phyloP scores from a whole-genome alignment of 2,888 invertebrate genomes.

The Autographa gamma region DNA sequence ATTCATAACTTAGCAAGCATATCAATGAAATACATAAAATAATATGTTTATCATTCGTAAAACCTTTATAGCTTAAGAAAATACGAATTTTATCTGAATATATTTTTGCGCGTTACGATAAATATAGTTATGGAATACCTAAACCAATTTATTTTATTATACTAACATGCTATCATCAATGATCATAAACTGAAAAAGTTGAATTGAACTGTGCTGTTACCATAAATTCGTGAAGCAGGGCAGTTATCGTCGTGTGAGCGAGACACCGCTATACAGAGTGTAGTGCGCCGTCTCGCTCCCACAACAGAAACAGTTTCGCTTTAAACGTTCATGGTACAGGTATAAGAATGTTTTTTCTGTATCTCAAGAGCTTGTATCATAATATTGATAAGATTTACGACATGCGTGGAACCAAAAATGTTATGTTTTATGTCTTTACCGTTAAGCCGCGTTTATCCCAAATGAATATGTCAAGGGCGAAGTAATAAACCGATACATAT shows the following conservation, averaged over 20 bases:
- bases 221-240: no score
- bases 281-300: no score
- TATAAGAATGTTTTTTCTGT: background rate
- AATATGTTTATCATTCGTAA: constrained; percentile 10
- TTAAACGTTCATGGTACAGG: no score
- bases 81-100: background rate
- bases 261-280: no score
- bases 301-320: no score
- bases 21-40: no score
- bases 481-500: background rate
- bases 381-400: constrained; percentile 31
- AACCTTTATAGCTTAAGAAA: background rate
- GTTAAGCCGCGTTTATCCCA: constrained; percentile 46
- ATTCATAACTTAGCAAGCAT: no score
- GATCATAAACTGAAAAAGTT: background rate
- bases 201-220: background rate
- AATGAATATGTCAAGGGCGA: constrained; percentile 18
- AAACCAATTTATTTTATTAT: constrained; percentile 1
- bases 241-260: no score
- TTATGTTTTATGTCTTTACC: constrained; percentile 25
- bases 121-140: background rate
- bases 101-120: background rate
- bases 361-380: background rate
- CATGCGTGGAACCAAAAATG: constrained; percentile 15
- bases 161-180: background rate